These are phyloP conservation scores for Leucozona laternaria DNA, from an alignment of 2,888 invertebrate species.

Conservation along the genomic window DNA sequence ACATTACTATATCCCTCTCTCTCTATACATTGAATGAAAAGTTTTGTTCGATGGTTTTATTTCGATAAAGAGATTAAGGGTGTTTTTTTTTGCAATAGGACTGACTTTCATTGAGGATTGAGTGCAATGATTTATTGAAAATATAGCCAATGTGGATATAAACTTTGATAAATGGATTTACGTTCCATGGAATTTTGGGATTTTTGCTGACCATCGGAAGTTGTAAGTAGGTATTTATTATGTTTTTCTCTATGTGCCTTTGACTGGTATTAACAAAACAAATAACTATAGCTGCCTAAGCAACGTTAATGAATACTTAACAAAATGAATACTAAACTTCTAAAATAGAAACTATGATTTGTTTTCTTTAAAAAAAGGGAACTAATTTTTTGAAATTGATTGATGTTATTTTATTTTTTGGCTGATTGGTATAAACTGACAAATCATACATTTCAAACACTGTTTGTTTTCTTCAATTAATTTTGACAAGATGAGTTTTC, in stretches of 20 bases:
- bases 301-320: too few species aligned
- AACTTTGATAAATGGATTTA: not conserved
- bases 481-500: too few species aligned
- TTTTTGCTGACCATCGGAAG: not conserved
- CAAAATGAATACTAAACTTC: too few species aligned
- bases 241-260: not conserved
- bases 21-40: constrained; percentile 2
- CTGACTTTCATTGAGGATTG: constrained; percentile 1
- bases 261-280: not conserved
- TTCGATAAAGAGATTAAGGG: constrained; percentile 8
- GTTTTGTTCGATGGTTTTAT: constrained; percentile 22
- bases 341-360: too few species aligned
- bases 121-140: constrained; percentile 23
- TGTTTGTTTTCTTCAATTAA: too few species aligned
- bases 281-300: too few species aligned
- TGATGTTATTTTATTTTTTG: too few species aligned
- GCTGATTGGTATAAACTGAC: too few species aligned
- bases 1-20: not conserved
- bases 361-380: too few species aligned
- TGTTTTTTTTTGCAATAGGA: not conserved
- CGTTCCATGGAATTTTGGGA: not conserved
- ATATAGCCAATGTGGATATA: not conserved
- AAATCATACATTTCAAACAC: too few species aligned
- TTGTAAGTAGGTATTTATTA: not conserved
- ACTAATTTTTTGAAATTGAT: too few species aligned